A percentile compares a stretch with the other conserved stretches of the same genome.
These are phyloP conservation scores for Phaetusa simplex DNA, from an alignment of 2,113 vertebrate species.

Conservation along the genomic window DNA sequence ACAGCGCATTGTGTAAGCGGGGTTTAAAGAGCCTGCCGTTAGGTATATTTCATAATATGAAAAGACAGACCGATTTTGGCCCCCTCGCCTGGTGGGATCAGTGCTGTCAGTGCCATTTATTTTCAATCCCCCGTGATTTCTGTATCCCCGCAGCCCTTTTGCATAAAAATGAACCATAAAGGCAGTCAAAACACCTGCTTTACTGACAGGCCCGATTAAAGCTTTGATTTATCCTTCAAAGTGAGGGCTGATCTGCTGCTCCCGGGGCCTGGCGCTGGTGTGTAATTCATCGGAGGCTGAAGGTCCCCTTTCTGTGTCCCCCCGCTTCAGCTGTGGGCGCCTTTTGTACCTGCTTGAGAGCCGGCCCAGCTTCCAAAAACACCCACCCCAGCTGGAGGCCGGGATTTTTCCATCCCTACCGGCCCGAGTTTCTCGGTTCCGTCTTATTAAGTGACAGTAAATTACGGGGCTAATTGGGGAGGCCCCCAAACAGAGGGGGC, in stretches of 20 bases:
- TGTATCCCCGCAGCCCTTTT: conserved; percentile 70
- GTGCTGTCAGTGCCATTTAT: conserved; percentile 79
- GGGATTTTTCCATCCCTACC: not conserved
- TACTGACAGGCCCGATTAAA: conserved; percentile 79
- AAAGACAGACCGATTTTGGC: conserved; percentile 78
- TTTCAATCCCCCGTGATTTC: conserved; percentile 79
- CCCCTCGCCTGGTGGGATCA: conserved; percentile 74
- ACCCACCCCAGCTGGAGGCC: conserved; percentile 55
- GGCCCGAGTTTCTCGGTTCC: not conserved
- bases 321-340: conserved; percentile 50
- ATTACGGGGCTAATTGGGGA: conserved; percentile 44
- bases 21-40: conserved; percentile 57
- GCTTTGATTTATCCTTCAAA: conserved; percentile 75
- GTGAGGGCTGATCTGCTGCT: conserved; percentile 56
- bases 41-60: conserved; percentile 79
- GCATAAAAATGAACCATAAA: conserved; percentile 81
- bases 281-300: conserved; percentile 73
- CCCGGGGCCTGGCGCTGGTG: conserved; percentile 43
- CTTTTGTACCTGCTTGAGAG: conserved; percentile 67
- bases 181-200: conserved; percentile 82
- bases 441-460: conserved; percentile 35
- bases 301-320: conserved; percentile 58
- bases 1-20: conserved; percentile 47
- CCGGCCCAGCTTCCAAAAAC: not conserved
- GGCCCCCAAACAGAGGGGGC: not conserved